A percentile compares a stretch with the other conserved stretches of the same genome.
Evolutionary conservation across 2,113 vertebrate genomes (phyloP).

Genomic region (Ariopsis seemanni): DNA sequence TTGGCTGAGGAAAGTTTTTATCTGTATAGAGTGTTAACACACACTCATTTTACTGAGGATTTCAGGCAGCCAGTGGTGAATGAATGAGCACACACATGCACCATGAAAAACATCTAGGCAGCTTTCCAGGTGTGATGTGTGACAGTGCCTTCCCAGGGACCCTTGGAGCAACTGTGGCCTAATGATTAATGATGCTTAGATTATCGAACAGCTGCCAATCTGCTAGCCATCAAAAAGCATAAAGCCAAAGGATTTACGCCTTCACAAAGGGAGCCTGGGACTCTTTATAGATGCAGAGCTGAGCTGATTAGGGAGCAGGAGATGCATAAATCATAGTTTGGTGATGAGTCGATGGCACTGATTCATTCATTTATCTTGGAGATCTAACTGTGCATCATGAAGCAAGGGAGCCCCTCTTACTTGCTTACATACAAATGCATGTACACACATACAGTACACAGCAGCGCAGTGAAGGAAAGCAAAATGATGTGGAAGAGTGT

Average conservation of each 20-base stretch:
- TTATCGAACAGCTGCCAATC: conserved; percentile 62
- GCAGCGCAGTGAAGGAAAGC: not conserved
- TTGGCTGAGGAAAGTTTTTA: conserved; percentile 2
- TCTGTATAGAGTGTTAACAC: conserved; percentile 1
- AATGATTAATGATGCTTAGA: conserved; percentile 69
- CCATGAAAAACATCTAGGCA: not conserved
- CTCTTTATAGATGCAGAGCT: conserved; percentile 51
- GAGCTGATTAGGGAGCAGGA: conserved; percentile 62
- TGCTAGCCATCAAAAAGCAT: conserved; percentile 49
- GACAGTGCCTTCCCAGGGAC: not conserved
- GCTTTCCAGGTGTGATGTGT: not conserved
- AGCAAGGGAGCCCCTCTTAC: not conserved
- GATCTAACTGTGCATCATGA: conserved; percentile 29
- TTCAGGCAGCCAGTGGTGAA: conserved; percentile 7
- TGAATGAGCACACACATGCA: conserved; percentile 2
- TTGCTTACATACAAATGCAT: not conserved
- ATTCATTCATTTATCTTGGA: conserved; percentile 61
- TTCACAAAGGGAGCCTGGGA: conserved; percentile 52
- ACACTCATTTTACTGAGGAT: conserved; percentile 11
- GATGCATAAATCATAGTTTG: conserved; percentile 73
- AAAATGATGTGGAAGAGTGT: not conserved
- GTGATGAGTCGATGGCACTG: conserved; percentile 55
- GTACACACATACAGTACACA: not conserved
- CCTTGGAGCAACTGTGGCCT: conserved; percentile 27
- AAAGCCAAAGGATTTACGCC: conserved; percentile 66